Evolutionary conservation across 2,888 invertebrate genomes (phyloP), one percentile per base, ranked within the genome.

Genomic region (Drosophila peninsularis): DNA sequence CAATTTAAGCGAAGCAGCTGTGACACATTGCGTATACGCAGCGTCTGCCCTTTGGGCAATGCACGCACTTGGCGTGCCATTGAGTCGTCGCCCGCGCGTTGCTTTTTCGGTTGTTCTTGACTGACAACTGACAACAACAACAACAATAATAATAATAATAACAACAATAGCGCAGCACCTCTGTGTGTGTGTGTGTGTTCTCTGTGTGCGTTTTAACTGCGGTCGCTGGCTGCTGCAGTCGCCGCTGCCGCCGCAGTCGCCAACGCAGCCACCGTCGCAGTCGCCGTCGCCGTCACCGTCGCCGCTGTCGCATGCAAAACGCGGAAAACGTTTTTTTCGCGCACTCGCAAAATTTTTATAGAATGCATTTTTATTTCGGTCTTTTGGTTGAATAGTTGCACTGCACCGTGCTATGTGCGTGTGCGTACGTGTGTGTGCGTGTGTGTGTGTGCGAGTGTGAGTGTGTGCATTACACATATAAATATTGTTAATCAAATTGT

Each of bases 321-420:
- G 84, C 89, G 89, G 89, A 89, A 85, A 87, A 84, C 67, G 49
- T 72, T 88, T 84, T 84, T 85, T 85, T 87, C 89, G 84, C 78
- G 88, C 84, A 89, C 88, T 89, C 87, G 87, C 89, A 81, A 86
- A 84, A 89, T 83, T 89, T 85, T 89, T 84, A 85, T 84, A 86
- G 84, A 89, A 87, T 87, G 84, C 89, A 85, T 85, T 85, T 88
- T 84, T 84, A 84, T 84, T 88, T 88, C 84, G 89, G 89, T 86
- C 89, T 84, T 84, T 84, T 84, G 87, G 89, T 84, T 88, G 84
- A 88, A 84, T 88, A 88, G 84, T 84, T 88, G 89, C 83, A 84
- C 81, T 86, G 88, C 80, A 30, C 86, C 75, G 80, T 76, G 87
- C 54, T 44, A 58, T 41, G 67, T 64, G 79, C 62, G 71, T 67